These are phyloP conservation scores for Cichlasoma orientale DNA, from an alignment of 2,797 vertebrate genomes.

Conservation along the genomic window DNA sequence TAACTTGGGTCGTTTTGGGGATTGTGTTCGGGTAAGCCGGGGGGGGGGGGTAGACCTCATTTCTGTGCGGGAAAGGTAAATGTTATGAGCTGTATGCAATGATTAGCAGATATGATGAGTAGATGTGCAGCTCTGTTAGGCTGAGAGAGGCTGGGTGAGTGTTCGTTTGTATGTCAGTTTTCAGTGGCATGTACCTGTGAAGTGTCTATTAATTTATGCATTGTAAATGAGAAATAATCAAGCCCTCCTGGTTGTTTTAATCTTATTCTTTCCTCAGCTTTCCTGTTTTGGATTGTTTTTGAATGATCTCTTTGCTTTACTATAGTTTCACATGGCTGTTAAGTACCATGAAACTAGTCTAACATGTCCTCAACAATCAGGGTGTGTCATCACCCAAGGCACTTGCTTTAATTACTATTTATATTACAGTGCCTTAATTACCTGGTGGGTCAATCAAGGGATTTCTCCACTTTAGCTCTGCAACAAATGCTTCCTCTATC, in stretches of 20 bases:
- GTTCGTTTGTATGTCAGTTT: conserved; percentile 5
- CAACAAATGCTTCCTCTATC: not conserved
- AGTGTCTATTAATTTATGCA: conserved; percentile 49
- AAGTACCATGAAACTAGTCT: not conserved
- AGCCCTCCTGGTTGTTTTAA: not conserved
- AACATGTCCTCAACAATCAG: conserved; percentile 40
- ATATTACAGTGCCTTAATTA: conserved; percentile 48
- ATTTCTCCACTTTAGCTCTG: conserved; percentile 10
- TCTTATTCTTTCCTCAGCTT: not conserved
- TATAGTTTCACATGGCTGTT: not conserved
- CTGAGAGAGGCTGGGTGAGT: not conserved
- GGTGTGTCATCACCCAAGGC: conserved; percentile 31
- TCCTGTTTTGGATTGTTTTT: not conserved
- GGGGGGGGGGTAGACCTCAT: not conserved
- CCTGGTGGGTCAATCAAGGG: conserved; percentile 16
- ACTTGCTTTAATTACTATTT: conserved; percentile 43
- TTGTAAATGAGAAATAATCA: conserved; percentile 20
- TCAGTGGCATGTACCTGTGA: conserved; percentile 53
- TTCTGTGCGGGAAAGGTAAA: not conserved
- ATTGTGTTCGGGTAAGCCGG: not conserved
- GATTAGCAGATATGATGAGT: not conserved
- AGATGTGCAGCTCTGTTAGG: conserved; percentile 14
- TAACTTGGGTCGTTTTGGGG: conserved; percentile 18
- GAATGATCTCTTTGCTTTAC: not conserved
- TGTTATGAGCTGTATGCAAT: not conserved